phyloP scores from a whole-genome alignment of 1,140 invertebrate genomes.

The Trichonephila clavipes region DNA sequence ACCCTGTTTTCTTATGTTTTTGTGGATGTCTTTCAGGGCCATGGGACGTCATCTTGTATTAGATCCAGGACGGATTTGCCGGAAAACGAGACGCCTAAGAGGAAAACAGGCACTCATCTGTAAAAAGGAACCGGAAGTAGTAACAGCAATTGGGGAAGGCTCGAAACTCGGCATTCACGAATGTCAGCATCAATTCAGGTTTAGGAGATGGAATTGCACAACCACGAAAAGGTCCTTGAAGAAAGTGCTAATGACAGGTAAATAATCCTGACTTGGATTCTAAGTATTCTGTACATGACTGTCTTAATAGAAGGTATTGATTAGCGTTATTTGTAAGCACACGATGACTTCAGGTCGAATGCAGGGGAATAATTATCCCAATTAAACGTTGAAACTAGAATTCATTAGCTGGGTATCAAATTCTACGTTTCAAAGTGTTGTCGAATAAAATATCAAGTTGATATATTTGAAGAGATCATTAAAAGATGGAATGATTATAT shows the following conservation, averaged over 20 bases:
- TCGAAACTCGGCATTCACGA: slow-evolving; percentile 84
- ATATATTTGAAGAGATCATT: too few relatives aligned
- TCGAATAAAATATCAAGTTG: too few relatives aligned
- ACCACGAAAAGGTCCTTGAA: slow-evolving; percentile 84
- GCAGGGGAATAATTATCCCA: too few relatives aligned
- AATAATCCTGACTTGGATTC: slow-evolving; percentile 64
- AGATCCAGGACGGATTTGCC: slow-evolving; percentile 93
- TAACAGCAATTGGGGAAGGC: slow-evolving; percentile 81
- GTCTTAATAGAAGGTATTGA: too few relatives aligned
- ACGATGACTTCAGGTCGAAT: too few relatives aligned
- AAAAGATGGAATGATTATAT: too few relatives aligned
- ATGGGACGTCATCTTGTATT: slow-evolving; percentile 89
- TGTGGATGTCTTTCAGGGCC: slow-evolving; percentile 77
- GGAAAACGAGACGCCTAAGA: slow-evolving; percentile 86
- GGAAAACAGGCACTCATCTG: slow-evolving; percentile 85
- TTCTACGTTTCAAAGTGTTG: too few relatives aligned
- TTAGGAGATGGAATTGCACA: slow-evolving; percentile 93
- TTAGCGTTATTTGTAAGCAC: too few relatives aligned
- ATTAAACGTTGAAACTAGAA: too few relatives aligned
- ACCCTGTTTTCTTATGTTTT: too few relatives aligned
- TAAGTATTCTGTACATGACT: not conserved
- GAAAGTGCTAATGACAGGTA: slow-evolving; percentile 86
- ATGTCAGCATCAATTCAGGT: slow-evolving; percentile 92
- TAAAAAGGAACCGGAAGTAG: slow-evolving; percentile 80
- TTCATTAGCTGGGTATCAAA: too few relatives aligned